Evolutionary conservation across 2,113 vertebrate genomes (phyloP).

Genomic region (Pomatorhinus ruficollis): DNA sequence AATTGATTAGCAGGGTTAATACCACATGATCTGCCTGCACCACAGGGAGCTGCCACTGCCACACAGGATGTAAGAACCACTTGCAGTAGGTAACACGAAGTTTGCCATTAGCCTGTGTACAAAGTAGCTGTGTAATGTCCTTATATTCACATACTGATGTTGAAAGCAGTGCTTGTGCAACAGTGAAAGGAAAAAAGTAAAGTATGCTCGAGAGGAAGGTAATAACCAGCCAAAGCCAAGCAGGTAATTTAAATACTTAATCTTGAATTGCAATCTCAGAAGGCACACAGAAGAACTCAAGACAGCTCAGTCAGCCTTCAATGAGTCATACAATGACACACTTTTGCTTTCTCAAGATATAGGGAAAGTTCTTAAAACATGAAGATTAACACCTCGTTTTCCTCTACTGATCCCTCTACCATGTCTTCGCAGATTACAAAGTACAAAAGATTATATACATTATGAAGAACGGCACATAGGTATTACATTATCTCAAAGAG

Average conservation of each 20-base stretch:
- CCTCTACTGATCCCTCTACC: background rate
- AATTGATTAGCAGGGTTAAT: background rate
- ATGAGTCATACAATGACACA: background rate
- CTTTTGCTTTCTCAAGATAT: background rate
- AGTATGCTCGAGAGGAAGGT: background rate
- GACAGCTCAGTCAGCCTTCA: slow-evolving; percentile 26
- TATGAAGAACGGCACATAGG: background rate
- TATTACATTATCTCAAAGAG: background rate
- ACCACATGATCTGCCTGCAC: background rate
- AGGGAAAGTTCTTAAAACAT: background rate
- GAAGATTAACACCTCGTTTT: background rate
- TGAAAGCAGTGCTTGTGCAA: background rate
- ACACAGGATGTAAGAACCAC: background rate
- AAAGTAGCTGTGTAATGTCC: background rate
- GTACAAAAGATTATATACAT: slow-evolving; percentile 7
- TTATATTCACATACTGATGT: background rate
- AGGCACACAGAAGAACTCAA: slow-evolving; percentile 37
- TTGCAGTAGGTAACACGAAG: background rate
- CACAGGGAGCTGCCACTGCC: background rate
- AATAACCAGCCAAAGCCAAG: slow-evolving; percentile 35
- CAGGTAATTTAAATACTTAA: slow-evolving; percentile 14
- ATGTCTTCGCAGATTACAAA: background rate
- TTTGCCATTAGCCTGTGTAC: background rate
- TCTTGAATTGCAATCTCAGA: slow-evolving; percentile 29
- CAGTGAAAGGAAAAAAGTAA: background rate